Evolutionary conservation across 2,888 invertebrate species (phyloP).

Genomic region (Flexamia atlantica): DNA sequence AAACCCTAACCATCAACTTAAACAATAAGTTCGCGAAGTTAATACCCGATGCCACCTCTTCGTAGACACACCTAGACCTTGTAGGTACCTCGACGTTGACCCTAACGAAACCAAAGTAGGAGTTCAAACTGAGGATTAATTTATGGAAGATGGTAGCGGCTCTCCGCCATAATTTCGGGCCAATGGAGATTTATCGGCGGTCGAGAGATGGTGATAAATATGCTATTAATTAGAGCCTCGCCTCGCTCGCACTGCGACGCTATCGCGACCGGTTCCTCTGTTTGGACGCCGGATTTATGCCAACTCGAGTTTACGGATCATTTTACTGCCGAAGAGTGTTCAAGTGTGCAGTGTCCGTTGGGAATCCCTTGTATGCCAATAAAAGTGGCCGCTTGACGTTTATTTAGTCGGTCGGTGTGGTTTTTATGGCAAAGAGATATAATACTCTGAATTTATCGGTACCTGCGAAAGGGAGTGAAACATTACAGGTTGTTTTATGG

Average conservation of each 20-base stretch:
- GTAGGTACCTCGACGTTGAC: not conserved
- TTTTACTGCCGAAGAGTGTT: not conserved
- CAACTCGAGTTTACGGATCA: not conserved
- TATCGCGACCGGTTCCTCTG: slow-evolving; percentile 41
- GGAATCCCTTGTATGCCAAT: too few relatives aligned
- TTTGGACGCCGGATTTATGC: slow-evolving; percentile 25
- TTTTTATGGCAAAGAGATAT: too few relatives aligned
- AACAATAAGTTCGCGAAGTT: too few relatives aligned
- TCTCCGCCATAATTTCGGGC: slow-evolving; percentile 5
- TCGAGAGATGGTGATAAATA: slow-evolving; percentile 28
- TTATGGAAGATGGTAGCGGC: slow-evolving; percentile 11
- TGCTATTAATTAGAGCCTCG: slow-evolving; percentile 31
- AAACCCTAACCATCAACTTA: too few relatives aligned
- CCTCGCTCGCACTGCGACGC: slow-evolving; percentile 5
- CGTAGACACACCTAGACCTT: too few relatives aligned
- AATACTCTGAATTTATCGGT: too few relatives aligned
- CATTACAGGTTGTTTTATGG: too few relatives aligned
- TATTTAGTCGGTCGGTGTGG: too few relatives aligned
- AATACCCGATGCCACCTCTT: too few relatives aligned
- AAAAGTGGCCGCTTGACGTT: too few relatives aligned
- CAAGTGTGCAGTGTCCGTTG: not conserved
- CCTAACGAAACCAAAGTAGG: not conserved
- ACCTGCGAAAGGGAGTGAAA: too few relatives aligned
- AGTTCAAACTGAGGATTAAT: not conserved
- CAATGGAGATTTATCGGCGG: slow-evolving; percentile 20